These are phyloP conservation scores for Liopterus haemorrhoidalis DNA, from an alignment of 2,888 invertebrate species.

Conservation along the genomic window DNA sequence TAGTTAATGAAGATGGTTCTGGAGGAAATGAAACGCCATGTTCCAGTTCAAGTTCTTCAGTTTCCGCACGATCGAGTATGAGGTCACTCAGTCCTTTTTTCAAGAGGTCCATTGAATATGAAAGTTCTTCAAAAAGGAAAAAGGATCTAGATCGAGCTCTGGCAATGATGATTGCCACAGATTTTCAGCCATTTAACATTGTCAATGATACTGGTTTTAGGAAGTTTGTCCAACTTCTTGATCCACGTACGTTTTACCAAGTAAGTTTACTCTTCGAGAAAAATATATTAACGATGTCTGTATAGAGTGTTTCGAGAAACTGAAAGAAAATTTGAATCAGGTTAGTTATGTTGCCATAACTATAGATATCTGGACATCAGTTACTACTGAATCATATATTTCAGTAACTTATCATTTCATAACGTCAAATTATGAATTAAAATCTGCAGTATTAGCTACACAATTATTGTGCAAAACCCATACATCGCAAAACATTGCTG, in stretches of 20 bases:
- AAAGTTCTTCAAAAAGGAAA: constrained; percentile 12
- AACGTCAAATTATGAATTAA: constrained; percentile 15
- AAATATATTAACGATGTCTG: constrained; percentile 11
- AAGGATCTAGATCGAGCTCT: constrained; percentile 22
- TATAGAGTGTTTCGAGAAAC: constrained; percentile 7
- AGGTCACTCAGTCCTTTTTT: no score
- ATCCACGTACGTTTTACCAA: constrained; percentile 26
- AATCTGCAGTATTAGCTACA: constrained; percentile 24
- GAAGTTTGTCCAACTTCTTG: constrained; percentile 21
- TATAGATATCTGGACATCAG: constrained; percentile 23
- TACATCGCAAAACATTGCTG: no score
- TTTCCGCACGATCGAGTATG: no score
- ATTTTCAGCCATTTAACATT: constrained; percentile 26
- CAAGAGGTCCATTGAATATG: no score
- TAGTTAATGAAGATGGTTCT: no score
- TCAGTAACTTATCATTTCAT: constrained; percentile 25
- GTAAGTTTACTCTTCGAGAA: constrained; percentile 14
- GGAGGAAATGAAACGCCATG: no score
- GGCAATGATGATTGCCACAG: constrained; percentile 23
- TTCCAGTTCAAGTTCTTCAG: no score
- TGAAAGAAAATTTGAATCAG: constrained; percentile 18
- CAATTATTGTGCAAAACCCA: no score
- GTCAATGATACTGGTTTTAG: constrained; percentile 25
- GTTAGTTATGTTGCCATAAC: constrained; percentile 24
- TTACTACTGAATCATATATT: constrained; percentile 23